Evolutionary conservation across 2,888 invertebrate species (phyloP), one percentile per base, ranked within the genome.

Genomic region (Osmoderma eremita): DNA sequence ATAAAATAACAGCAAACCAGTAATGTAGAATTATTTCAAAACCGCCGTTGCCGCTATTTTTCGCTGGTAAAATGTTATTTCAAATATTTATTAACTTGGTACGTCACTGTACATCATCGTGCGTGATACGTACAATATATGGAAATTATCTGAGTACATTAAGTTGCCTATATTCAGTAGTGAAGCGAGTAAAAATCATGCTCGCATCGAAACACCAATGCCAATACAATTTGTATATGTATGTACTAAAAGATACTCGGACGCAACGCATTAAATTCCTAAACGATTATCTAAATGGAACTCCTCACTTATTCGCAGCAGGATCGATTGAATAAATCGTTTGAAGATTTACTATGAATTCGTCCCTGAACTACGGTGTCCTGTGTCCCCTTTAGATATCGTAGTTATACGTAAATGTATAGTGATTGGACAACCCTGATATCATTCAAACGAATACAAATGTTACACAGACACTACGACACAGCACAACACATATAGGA

Each of bases 301-400:
- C 5, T 17, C 45, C n/a, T n/a, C 45, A 61, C 45, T 30, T 61
- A 45, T 45, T 61, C 58, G 30, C 30, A 30, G 45, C 13, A 45
- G 58, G 6, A 30, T 45, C 42, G 58, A 61, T 48, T 61, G 45
- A 61, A 61, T 61, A 61, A 61, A 61, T 61, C 45, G 58, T n/a
- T 24, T 45, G 22, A 45, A 58, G 58, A 45, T 61, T 61, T 61
- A 61, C 36, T 61, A 48, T 61, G 45, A 48, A 61, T 45, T 61
- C 58, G 15, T 17, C 22, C 10, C 12, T 30, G 18, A 18, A 13
- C 4, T 13, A 10, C 3, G 17, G 45, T 13, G 12, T 58, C 30
- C 15, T 36, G 8, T 10, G 18, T 10, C 18, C 50, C 13, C n/a
- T 20, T 18, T 49, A 15, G 36, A 13, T 30, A 13, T 53, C 53